These are phyloP conservation scores for Homarus americanus DNA, from an alignment of 1,140 invertebrate species.

Conservation along the genomic window DNA sequence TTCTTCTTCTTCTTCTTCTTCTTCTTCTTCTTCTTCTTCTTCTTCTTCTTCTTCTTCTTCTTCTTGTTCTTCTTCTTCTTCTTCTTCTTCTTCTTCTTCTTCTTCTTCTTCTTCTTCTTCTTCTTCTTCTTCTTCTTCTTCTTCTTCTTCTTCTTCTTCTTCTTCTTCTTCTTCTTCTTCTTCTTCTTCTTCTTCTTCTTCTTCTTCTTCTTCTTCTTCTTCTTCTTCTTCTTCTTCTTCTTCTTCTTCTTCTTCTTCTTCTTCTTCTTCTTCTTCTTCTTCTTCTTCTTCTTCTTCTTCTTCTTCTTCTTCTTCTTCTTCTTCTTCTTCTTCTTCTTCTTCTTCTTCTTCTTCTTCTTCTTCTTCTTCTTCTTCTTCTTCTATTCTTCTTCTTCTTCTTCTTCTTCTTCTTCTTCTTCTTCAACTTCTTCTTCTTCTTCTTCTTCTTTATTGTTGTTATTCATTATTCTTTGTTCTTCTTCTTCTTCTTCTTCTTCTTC, in stretches of 20 bases:
- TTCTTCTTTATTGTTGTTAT: not conserved
- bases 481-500: slow-evolving; percentile 2
- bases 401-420: slow-evolving; percentile 4
- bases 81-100: not conserved
- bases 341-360: slow-evolving; percentile 11
- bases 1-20: not conserved
- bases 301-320: not conserved
- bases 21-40: not conserved
- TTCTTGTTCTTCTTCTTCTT: not conserved
- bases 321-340: not conserved
- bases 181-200: slow-evolving; percentile 12
- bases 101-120: not conserved
- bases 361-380: not conserved
- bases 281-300: not conserved
- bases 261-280: not conserved
- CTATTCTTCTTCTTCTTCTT: slow-evolving; percentile 4
- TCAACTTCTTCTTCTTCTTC: not conserved
- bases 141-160: not conserved
- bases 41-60: not conserved
- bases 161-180: not conserved
- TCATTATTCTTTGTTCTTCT: not conserved
- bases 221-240: slow-evolving; percentile 5
- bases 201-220: slow-evolving; percentile 26
- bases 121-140: not conserved
- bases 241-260: slow-evolving; percentile 11